A percentile compares a stretch with the other conserved stretches of the same genome.
These are phyloP conservation scores for Adoxophyes honmai DNA, from an alignment of 1,140 invertebrate genomes.

Conservation along the genomic window DNA sequence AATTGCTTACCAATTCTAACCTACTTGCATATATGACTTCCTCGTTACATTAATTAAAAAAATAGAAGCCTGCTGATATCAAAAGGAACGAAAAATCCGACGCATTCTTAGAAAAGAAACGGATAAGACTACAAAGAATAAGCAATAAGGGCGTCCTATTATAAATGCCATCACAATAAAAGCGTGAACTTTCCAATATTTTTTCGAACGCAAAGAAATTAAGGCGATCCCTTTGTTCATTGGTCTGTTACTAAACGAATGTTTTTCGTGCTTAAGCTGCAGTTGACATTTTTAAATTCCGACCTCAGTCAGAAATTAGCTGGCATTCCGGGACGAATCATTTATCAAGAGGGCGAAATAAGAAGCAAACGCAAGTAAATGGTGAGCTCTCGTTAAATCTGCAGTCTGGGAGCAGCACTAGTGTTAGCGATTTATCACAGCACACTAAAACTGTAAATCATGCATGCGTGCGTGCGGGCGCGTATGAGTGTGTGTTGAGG, in stretches of 20 bases:
- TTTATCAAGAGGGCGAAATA: conserved; percentile 47
- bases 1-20: too few relatives aligned
- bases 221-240: background rate
- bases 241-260: background rate
- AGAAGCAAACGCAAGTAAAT: conserved; percentile 47
- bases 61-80: too few relatives aligned
- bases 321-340: conserved; percentile 37
- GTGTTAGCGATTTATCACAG: background rate
- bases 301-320: conserved; percentile 40
- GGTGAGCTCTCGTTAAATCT: conserved; percentile 40
- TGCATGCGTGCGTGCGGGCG: too few relatives aligned
- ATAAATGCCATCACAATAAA: background rate
- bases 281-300: conserved; percentile 2
- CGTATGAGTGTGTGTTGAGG: too few relatives aligned
- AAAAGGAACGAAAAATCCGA: too few relatives aligned
- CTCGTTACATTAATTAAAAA: too few relatives aligned
- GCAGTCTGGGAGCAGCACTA: conserved; percentile 15
- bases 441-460: too few relatives aligned
- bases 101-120: too few relatives aligned
- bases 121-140: background rate
- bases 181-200: background rate
- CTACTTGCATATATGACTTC: too few relatives aligned
- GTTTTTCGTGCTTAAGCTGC: conserved; percentile 1
- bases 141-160: background rate
- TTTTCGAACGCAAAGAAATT: background rate